Percentiles rank a stretch among this genome's conserved stretches.
phyloP scores from a whole-genome alignment of 64 coral and sea anemone species.

The Montipora sp. region DNA sequence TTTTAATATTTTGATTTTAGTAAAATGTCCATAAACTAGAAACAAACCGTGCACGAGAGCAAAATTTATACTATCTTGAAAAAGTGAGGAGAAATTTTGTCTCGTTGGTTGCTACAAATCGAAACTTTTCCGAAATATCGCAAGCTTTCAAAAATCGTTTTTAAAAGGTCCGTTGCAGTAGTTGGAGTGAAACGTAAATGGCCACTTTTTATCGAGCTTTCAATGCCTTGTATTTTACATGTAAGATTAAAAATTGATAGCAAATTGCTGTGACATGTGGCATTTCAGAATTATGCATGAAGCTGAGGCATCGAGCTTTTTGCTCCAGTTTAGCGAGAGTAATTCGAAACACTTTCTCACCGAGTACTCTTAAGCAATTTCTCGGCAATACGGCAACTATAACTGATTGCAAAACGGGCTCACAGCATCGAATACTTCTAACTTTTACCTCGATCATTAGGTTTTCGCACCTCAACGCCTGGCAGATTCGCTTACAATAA shows the following conservation, averaged over 20 bases:
- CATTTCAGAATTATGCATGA: conserved; percentile 95
- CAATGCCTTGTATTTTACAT: conserved; percentile 61
- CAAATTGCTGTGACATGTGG: conserved; percentile 93
- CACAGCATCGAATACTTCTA: background rate
- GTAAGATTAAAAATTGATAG: conserved; percentile 99
- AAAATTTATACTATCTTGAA: background rate
- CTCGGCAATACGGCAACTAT: background rate
- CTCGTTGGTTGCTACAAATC: background rate
- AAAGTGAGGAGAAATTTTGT: too few relatives aligned
- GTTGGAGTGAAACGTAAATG: background rate
- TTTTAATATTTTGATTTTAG: background rate
- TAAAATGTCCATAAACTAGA: conserved; percentile 17
- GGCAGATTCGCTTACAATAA: conserved; percentile 81
- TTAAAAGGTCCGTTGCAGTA: background rate
- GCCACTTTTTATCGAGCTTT: conserved; percentile 17
- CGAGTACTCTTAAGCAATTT: background rate
- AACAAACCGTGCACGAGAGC: background rate
- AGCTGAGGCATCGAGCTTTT: conserved; percentile 45
- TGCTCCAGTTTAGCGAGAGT: background rate
- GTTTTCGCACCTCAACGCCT: conserved; percentile 80
- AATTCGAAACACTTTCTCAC: background rate
- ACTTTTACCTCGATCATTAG: background rate
- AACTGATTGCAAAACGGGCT: background rate
- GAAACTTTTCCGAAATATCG: background rate
- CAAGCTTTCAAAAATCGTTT: background rate